These are phyloP conservation scores for Agrypnus murinus DNA, from an alignment of 2,888 invertebrate species.

Conservation along the genomic window DNA sequence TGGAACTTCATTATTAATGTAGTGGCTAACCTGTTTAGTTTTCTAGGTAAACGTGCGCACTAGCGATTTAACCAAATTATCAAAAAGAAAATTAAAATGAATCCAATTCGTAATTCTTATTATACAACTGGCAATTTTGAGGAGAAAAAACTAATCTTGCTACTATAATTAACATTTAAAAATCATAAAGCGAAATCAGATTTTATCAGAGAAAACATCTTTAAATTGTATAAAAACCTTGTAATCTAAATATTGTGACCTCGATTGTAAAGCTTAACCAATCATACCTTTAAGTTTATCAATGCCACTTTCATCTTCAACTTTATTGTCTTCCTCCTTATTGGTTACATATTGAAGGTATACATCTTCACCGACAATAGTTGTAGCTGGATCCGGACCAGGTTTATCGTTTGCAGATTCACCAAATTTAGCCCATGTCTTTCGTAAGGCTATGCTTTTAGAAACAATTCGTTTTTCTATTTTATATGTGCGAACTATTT, in stretches of 20 bases:
- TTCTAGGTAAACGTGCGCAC: no score
- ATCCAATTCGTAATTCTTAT: no score
- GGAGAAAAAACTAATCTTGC: no score
- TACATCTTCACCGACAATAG: conserved; percentile 96
- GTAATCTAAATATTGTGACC: conserved; percentile 1
- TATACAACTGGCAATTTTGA: no score
- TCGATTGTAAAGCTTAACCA: not conserved
- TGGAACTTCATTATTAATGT: no score
- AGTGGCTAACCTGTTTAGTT: no score
- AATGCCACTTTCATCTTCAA: conserved; percentile 86
- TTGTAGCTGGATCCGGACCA: conserved; percentile 98
- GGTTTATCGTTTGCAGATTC: conserved; percentile 92
- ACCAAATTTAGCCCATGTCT: conserved; percentile 97
- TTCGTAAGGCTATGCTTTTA: conserved; percentile 93
- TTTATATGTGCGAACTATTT: conserved; percentile 92
- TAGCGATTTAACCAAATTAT: no score
- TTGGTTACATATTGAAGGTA: conserved; percentile 94
- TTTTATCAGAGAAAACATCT: no score
- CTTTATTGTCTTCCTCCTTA: conserved; percentile 90
- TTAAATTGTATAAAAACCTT: no score
- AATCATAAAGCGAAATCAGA: no score
- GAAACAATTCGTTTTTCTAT: conserved; percentile 93
- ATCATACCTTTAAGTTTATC: conserved; percentile 91
- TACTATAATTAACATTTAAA: no score
- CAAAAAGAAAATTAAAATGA: no score